phyloP scores from a whole-genome alignment of 2,888 invertebrate species.

The Isoperla grammatica region DNA sequence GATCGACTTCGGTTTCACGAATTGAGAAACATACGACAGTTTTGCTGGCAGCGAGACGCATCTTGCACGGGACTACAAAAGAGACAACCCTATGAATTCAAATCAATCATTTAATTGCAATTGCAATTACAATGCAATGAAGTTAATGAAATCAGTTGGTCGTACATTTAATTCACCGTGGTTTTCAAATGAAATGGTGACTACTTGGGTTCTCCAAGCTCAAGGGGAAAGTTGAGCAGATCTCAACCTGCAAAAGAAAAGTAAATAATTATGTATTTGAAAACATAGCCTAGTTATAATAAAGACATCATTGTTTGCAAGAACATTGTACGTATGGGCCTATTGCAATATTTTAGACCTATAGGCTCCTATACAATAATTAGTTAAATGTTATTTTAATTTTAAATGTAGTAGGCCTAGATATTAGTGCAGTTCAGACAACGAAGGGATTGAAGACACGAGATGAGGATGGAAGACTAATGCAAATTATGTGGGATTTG shows the following conservation, averaged over 20 bases:
- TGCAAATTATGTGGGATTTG: no score
- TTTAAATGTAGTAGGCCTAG: no score
- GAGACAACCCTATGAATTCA: constrained; percentile 13
- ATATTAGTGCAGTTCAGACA: no score
- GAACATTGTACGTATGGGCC: no score
- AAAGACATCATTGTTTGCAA: no score
- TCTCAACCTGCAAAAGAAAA: constrained; percentile 46
- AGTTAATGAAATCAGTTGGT: neutral
- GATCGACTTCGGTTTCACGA: constrained; percentile 43
- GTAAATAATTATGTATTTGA: constrained; percentile 28
- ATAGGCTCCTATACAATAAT: no score
- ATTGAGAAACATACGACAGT: constrained; percentile 44
- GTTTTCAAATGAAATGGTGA: constrained; percentile 46
- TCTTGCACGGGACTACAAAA: constrained; percentile 40
- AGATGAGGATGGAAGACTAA: no score
- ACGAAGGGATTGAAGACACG: no score
- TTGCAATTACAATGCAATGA: constrained; percentile 1
- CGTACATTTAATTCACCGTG: constrained; percentile 40
- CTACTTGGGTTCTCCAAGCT: constrained; percentile 43
- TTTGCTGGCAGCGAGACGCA: constrained; percentile 40
- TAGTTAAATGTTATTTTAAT: no score
- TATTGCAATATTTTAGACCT: no score
- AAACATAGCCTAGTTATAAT: neutral
- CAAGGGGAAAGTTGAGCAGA: constrained; percentile 45
- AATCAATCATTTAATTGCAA: neutral